Base-by-base conservation (phyloP, 1,140 invertebrate species). In the Apis dorsata region DNA sequence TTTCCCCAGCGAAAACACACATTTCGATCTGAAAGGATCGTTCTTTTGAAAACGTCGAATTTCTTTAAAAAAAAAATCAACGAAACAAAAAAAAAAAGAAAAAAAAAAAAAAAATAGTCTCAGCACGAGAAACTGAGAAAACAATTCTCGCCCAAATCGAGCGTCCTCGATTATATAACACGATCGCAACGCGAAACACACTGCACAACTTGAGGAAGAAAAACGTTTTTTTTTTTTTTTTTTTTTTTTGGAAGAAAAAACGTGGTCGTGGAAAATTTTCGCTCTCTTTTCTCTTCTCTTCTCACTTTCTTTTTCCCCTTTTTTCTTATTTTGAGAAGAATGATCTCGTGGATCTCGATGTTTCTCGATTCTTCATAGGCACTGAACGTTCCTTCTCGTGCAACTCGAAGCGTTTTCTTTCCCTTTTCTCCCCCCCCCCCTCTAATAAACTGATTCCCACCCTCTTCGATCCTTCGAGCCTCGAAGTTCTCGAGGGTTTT, bases 321-420 rank as follows among this genome's bases (percentile, higher is more conserved):
- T 44, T 44, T 44, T 34, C 34, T 34, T 44, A 12, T 68, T 21
- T 44, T 34, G 53, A 59, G 19, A 15, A 28, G 59, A 71, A 70
- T 49, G 57, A 79, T 79, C 24, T 24, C 65, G 28, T 74, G 7
- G 53, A 34, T n/a, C 15, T 79, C 57, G 51, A 53, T 57, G n/a
- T 63, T 70, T 12, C 49, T 60, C 28, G 19, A 7, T 57, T 81
- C 60, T 57, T 73, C 63, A 53, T 82, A 82, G 80, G 80, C 80
- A 82, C 74, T 82, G 73, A 82, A 81, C 72, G 72, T 76, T 81
- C 63, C 34, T 76, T 73, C 63, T 55, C n/a, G 24, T 69, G 72
- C 55, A 59, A 12, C 34, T 34, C n/a, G 76, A 49, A 74, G 17
- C 55, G 1, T 11, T 13, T 62, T 68, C 19, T 28, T 13, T 8